Percentiles rank a stretch among this genome's conserved stretches.
These are phyloP conservation scores for Acrobasis suavella DNA, from an alignment of 2,888 invertebrate species.

Conservation along the genomic window DNA sequence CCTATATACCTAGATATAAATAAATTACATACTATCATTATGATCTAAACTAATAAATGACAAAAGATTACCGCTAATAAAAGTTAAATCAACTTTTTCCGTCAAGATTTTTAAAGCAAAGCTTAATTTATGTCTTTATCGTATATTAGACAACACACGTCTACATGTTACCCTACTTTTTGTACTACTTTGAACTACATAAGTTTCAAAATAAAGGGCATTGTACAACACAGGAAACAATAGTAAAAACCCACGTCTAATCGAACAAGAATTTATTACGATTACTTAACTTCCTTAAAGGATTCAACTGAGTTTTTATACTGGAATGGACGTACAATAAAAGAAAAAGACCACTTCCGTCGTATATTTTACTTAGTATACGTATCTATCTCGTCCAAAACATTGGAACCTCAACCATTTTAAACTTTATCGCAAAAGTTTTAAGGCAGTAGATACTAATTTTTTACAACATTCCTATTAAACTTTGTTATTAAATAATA, in stretches of 20 bases:
- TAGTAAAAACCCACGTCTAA: conserved; percentile 17
- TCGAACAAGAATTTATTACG: conserved; percentile 21
- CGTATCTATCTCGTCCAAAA: conserved; percentile 1
- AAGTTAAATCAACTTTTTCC: too few relatives aligned
- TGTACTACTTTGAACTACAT: conserved; percentile 7
- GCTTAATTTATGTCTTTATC: neutral
- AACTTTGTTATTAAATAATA: too few relatives aligned
- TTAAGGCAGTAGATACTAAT: neutral
- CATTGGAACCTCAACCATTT: neutral
- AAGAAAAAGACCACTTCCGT: conserved; percentile 19
- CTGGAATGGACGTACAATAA: conserved; percentile 11
- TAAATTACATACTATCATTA: too few relatives aligned
- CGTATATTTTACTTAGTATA: neutral
- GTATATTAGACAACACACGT: neutral
- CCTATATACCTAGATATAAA: too few relatives aligned
- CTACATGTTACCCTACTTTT: neutral
- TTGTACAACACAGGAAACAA: conserved; percentile 19
- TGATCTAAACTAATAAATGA: too few relatives aligned
- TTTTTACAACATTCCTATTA: too few relatives aligned
- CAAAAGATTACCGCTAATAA: too few relatives aligned
- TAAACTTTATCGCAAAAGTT: neutral
- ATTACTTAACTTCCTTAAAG: conserved; percentile 21
- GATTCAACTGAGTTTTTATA: conserved; percentile 12
- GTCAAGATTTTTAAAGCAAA: too few relatives aligned
- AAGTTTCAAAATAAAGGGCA: conserved; percentile 9